Evolutionary conservation across 1,140 invertebrate genomes (phyloP).

Genomic region (Marisa cornuarietis): DNA sequence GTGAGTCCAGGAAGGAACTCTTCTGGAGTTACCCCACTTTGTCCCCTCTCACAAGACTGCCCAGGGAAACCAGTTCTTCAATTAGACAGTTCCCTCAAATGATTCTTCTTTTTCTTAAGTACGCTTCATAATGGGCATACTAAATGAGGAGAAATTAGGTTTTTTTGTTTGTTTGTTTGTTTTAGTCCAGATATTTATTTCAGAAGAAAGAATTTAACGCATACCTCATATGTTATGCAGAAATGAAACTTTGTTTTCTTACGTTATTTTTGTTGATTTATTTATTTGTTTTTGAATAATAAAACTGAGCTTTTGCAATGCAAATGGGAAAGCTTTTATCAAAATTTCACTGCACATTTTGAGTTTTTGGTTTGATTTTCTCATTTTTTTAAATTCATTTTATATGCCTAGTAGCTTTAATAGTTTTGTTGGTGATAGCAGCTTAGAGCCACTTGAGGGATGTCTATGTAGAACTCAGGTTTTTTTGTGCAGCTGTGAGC

Average conservation of each 20-base stretch:
- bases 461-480: constrained; percentile 9
- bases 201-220: too few species aligned
- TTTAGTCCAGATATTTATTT: too few species aligned
- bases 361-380: constrained; percentile 1
- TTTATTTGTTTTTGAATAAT: not conserved
- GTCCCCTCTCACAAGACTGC: not conserved
- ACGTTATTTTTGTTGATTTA: not conserved
- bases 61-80: not conserved
- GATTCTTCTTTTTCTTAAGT: too few species aligned
- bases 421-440: constrained; percentile 4
- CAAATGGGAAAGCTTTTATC: constrained; percentile 2
- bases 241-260: not conserved
- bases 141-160: not conserved
- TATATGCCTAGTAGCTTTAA: constrained; percentile 7
- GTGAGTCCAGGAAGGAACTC: constrained; percentile 24
- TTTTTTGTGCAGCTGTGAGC: constrained; percentile 14
- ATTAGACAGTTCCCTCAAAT: not conserved
- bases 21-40: constrained; percentile 1
- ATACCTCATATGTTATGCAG: not conserved
- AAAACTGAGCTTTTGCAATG: not conserved
- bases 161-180: not conserved
- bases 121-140: not conserved
- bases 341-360: constrained; percentile 14
- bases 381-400: not conserved
- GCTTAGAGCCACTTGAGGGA: constrained; percentile 9